These are phyloP conservation scores for Spizaetus ornatus DNA, from an alignment of 2,113 vertebrate genomes.

Conservation along the genomic window DNA sequence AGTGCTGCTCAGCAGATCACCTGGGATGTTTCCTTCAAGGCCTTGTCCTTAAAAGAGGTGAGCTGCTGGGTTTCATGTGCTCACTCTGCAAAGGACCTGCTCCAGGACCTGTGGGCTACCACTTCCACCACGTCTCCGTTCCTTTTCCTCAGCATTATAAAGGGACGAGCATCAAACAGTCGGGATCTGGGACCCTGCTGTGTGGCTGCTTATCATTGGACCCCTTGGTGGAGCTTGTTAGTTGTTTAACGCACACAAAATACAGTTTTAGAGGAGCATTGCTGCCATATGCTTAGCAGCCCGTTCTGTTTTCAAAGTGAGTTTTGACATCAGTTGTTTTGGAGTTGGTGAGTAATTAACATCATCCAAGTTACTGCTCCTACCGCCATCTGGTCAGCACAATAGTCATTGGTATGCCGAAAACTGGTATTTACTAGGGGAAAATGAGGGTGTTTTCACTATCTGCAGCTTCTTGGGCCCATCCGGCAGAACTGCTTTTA, in stretches of 20 bases:
- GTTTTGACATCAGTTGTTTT: slow-evolving; percentile 19
- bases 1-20: not conserved
- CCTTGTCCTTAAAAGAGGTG: not conserved
- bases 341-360: not conserved
- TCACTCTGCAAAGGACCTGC: not conserved
- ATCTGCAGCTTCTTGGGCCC: not conserved
- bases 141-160: not conserved
- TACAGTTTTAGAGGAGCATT: not conserved
- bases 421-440: not conserved
- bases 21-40: not conserved
- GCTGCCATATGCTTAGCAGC: not conserved
- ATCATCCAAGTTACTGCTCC: not conserved
- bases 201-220: not conserved
- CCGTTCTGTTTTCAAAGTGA: not conserved
- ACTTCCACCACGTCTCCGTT: not conserved
- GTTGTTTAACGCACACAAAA: not conserved
- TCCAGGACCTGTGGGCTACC: not conserved
- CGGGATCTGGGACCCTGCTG: not conserved
- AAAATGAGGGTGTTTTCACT: not conserved
- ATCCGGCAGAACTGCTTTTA: not conserved
- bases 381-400: slow-evolving; percentile 13
- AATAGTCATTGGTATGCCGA: not conserved
- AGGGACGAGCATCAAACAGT: fast-evolving
- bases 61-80: not conserved
- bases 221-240: not conserved